These are phyloP conservation scores for Corvus moneduloides DNA, from an alignment of 2,113 vertebrate species.

Conservation along the genomic window DNA sequence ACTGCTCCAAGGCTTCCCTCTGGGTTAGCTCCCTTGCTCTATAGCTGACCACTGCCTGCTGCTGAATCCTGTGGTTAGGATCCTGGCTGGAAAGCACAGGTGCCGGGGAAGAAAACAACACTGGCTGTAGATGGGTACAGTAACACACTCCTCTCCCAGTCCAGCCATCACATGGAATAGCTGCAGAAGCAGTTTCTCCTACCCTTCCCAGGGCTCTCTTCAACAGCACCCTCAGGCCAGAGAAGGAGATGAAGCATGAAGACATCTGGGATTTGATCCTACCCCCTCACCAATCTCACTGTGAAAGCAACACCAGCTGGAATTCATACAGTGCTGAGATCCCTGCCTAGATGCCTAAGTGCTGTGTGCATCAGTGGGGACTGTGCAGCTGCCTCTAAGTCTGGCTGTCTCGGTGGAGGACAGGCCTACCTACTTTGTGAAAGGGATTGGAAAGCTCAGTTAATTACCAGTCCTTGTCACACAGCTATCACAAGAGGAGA, in stretches of 20 bases:
- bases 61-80: neutral
- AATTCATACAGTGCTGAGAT: neutral
- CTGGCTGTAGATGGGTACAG: neutral
- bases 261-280: neutral
- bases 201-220: neutral
- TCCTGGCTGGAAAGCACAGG: neutral
- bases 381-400: neutral
- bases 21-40: neutral
- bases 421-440: neutral
- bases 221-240: neutral
- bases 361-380: neutral
- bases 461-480: conserved; percentile 53
- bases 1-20: neutral
- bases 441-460: conserved; percentile 14
- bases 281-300: neutral
- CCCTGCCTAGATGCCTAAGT: neutral
- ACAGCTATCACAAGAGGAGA: conserved; percentile 30
- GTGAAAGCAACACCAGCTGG: neutral
- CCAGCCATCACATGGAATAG: neutral
- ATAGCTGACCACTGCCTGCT: neutral
- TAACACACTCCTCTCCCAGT: neutral
- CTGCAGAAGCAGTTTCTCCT: neutral
- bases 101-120: neutral
- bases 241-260: neutral
- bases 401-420: neutral